Conservation (phyloP, 2,113 vertebrate genomes). For the Pardalotus punctatus region DNA sequence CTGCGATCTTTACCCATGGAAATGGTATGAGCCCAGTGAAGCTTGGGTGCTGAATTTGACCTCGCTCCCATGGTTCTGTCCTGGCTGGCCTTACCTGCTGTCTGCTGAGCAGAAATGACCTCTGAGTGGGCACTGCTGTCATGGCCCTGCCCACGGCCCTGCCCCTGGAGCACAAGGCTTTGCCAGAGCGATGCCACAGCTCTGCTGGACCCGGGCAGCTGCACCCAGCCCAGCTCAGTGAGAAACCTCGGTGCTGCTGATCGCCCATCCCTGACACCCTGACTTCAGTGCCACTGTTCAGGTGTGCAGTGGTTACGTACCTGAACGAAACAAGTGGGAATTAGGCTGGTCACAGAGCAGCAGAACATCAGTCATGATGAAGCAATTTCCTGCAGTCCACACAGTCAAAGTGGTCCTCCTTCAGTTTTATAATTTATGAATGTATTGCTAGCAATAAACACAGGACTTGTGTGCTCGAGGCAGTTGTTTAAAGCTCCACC, state of each 20-base stretch:
- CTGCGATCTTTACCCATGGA: not conserved
- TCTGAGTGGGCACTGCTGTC: not conserved
- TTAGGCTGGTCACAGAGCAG: not conserved
- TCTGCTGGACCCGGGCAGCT: not conserved
- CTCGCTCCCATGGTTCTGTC: not conserved
- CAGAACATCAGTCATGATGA: not conserved
- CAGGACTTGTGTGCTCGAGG: not conserved
- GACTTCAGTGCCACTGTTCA: not conserved
- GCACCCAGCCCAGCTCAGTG: not conserved
- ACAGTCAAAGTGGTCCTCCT: not conserved
- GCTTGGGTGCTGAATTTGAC: not conserved
- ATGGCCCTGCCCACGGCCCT: not conserved
- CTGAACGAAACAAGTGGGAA: not conserved
- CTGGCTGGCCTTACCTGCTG: not conserved
- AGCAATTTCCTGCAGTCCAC: not conserved
- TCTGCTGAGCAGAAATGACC: not conserved
- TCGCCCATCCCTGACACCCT: rapidly evolving
- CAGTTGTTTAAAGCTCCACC: not conserved
- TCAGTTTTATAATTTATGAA: not conserved
- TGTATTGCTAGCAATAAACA: not conserved
- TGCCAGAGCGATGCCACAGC: not conserved
- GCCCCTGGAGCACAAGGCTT: rapidly evolving
- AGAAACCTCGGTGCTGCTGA: not conserved
- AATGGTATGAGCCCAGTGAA: not conserved
- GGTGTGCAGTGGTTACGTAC: not conserved